phyloP scores from a whole-genome alignment of 2,797 vertebrate species.

The Pachyuromys duprasi region DNA sequence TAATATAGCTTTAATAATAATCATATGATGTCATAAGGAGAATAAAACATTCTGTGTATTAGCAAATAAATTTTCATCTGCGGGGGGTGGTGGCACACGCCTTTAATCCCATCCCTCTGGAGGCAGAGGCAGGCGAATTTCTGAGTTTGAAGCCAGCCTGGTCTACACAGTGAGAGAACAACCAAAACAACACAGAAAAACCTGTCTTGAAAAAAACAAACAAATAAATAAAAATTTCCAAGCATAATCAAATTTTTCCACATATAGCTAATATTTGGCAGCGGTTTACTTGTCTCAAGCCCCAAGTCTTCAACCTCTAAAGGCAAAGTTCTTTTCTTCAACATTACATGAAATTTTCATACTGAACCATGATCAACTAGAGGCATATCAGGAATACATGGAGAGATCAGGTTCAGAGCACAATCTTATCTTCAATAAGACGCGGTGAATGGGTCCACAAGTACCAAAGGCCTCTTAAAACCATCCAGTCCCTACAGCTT shows the following conservation, averaged over 20 bases:
- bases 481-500: rapidly evolving
- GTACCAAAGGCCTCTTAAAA: background rate
- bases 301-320: background rate
- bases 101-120: background rate
- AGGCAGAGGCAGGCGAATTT: background rate
- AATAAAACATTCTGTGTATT: background rate
- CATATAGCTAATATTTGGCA: background rate
- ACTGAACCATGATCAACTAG: background rate
- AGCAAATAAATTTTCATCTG: background rate
- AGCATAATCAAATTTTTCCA: background rate
- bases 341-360: background rate
- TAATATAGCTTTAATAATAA: conserved; percentile 23
- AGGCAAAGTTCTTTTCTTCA: background rate
- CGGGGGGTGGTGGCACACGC: background rate
- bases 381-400: background rate
- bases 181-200: background rate
- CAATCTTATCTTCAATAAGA: background rate
- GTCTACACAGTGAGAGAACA: background rate
- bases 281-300: background rate
- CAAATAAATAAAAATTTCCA: background rate
- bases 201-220: background rate
- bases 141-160: background rate
- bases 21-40: background rate
- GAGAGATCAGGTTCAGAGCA: background rate
- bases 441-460: no score